Evolutionary conservation across 2,888 invertebrate genomes (phyloP), one percentile per base, ranked within the genome.

Genomic region (Phania funesta): DNA sequence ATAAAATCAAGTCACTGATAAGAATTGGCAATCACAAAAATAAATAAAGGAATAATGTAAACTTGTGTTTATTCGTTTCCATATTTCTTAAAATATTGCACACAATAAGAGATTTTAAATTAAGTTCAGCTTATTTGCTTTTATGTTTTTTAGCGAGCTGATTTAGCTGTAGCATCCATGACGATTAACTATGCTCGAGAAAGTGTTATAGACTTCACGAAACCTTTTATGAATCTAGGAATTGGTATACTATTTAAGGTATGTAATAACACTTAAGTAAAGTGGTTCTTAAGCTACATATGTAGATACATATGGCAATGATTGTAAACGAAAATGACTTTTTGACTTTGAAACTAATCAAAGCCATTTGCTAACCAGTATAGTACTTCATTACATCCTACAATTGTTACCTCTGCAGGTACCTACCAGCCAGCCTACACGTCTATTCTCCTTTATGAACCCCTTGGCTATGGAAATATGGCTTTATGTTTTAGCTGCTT

Each of bases 151-250:
- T 92, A 97, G 98, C 95, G 96, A 91, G 98, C 98, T 0, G 99
- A 99, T 90, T 92, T 99, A 85, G 99, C 98, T 0, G 97, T 99
- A 0, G 98, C 98, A 0, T 98, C 99, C 0, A 97, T 99, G 95
- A 99, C 99, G 2, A 99, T 99, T 86, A 99, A 97, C 91, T 99
- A 98, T 90, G 97, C 98, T 0, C 92, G 99, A 18, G 98, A 98
- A 90, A 91, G 90, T 85, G 91, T 91, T 95, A 98, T 99, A 77
- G 99, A 99, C 91, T 99, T 99, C 91, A 99, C 99, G 0, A 98
- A 98, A 88, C 99, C 99, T 0, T 99, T 98, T 91, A 98, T 99
- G 96, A 98, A 98, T 90, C 93, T 99, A 13, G 99, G 99, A 32
- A 99, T 98, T 81, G 97, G 98, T 22, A 99, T 99, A 88, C 92